Percentiles rank a stretch among this genome's conserved stretches.
Conservation (phyloP, 2,113 vertebrate species). For the Myotis brandtii region DNA sequence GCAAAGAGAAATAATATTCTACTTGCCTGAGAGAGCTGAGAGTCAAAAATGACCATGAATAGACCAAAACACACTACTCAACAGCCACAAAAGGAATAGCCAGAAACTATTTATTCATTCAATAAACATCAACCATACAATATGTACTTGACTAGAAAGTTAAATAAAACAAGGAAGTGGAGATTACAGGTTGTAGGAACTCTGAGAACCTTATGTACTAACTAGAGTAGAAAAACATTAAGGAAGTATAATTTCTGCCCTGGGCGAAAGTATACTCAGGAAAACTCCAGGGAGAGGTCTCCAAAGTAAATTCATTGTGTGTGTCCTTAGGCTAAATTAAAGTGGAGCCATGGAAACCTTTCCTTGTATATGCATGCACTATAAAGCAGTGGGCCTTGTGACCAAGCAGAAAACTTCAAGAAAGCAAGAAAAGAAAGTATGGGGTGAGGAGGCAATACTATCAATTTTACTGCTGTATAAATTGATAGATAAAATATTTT, state of each 20-base stretch:
- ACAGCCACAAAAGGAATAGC: not conserved
- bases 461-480: not conserved
- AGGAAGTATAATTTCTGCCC: not conserved
- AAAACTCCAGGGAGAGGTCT: not conserved
- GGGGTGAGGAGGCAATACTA: not conserved
- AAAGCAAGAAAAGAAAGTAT: not conserved
- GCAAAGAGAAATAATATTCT: not conserved
- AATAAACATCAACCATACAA: constrained; percentile 1
- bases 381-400: not conserved
- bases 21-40: not conserved
- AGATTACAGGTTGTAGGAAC: constrained; percentile 1
- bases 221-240: constrained; percentile 14
- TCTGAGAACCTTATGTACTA: not conserved
- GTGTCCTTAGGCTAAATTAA: not conserved
- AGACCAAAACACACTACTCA: not conserved
- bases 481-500: not conserved
- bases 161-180: constrained; percentile 27
- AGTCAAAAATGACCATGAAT: not conserved
- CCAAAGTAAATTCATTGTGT: not conserved
- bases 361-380: not conserved
- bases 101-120: not conserved
- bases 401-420: not conserved
- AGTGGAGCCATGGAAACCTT: not conserved
- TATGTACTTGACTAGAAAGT: not conserved
- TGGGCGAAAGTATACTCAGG: not conserved